Conservation (phyloP, 2,888 invertebrate genomes). For the Diplazon laetatorius region DNA sequence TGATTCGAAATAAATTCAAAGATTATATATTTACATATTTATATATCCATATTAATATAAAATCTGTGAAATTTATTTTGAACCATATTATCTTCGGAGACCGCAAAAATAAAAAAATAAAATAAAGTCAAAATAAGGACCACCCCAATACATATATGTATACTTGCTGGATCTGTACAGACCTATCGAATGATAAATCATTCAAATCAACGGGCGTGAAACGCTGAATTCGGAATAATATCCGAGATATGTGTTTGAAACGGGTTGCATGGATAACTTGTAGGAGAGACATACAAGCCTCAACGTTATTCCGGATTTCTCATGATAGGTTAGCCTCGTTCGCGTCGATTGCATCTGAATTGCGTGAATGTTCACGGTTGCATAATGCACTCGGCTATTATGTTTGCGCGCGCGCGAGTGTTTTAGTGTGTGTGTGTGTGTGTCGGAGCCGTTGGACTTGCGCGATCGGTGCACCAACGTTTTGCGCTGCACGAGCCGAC, state of each 20-base stretch:
- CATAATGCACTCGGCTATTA: conserved; percentile 70
- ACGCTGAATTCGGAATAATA: conserved; percentile 20
- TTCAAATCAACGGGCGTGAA: background rate
- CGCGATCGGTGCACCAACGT: conserved; percentile 20
- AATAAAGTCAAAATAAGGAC: no score
- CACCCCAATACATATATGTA: no score
- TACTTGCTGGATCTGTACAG: background rate
- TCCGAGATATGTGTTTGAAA: background rate
- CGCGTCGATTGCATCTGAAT: conserved; percentile 73
- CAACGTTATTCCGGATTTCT: conserved; percentile 68
- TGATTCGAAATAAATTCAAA: background rate
- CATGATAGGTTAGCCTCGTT: conserved; percentile 70
- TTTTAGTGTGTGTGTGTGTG: conserved; percentile 63
- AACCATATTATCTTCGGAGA: no score
- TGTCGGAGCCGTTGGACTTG: conserved; percentile 41
- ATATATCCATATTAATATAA: no score
- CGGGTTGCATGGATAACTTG: conserved; percentile 1
- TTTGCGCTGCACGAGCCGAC: conserved; percentile 8
- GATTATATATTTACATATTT: no score
- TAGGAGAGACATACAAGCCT: conserved; percentile 47
- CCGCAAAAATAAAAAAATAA: no score
- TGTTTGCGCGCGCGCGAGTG: no score
- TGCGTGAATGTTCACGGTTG: conserved; percentile 74
- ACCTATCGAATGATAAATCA: conserved; percentile 8
- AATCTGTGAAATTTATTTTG: no score